Base-by-base conservation (phyloP, 2,888 invertebrate genomes). In the Lepas anatifera region DNA sequence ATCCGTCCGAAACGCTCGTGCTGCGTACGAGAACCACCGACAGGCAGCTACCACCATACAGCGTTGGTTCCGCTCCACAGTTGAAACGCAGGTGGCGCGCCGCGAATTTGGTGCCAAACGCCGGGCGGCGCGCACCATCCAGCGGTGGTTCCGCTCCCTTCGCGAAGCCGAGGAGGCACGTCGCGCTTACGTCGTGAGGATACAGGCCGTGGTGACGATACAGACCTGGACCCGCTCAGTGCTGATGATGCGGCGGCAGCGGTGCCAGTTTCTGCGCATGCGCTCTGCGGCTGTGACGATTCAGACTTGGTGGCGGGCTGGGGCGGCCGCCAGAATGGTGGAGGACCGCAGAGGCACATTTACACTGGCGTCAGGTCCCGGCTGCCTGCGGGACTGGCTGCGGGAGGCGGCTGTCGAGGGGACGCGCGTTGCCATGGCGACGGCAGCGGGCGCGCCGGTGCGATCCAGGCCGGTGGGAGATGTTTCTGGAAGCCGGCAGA, bases 341-440 rank as follows among this genome's bases (percentile, higher is more conserved):
- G n/a, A n/a, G n/a, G n/a, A n/a, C n/a, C 35, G 37, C 7, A 37
- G 46, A 6, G 69, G 66, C 18, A 64, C 69, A 16, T 18, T 69
- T 7, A 27, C 32, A 4, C 58, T 69, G 39, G 43, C 64, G 69
- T 41, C 58, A 10, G 3, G 13, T 18, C 32, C 11, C 13, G 32
- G 11, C 29, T 13, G 16, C 8, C 41, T 32, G 32, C 27, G 18
- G 2, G n/a, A 10, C 46, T n/a, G n/a, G 25, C n/a, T 8, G 41
- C 39, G 4, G 46, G 35, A 13, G 25, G 58, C 41, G 13, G 67
- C 48, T 50, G 52, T 18, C 41, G 68, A 64, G 35, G 48, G 18
- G 6, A 37, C 32, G 18, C 50, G 68, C 43, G n/a, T n/a, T n/a
- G n/a, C n/a, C n/a, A n/a, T n/a, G n/a, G n/a, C n/a, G n/a, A n/a